These are phyloP conservation scores for Hydrozoanthus tunicans DNA, from an alignment of 64 coral and sea anemone species.

Conservation along the genomic window DNA sequence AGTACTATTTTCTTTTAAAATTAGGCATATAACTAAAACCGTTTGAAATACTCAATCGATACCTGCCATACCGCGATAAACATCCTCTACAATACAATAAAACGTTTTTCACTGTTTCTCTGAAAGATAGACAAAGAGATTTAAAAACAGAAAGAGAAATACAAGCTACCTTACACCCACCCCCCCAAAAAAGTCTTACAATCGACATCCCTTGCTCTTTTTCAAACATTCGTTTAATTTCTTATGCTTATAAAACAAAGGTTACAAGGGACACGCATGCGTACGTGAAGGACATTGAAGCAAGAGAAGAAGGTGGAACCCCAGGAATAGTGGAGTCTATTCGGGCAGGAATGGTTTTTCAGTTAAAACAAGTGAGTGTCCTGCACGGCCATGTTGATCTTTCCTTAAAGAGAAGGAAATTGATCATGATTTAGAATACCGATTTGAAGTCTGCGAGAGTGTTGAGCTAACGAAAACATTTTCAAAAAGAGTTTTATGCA, in stretches of 20 bases:
- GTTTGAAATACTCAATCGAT: too few species aligned
- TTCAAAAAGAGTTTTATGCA: too few species aligned
- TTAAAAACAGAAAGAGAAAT: too few species aligned
- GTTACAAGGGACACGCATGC: slow-evolving; percentile 91
- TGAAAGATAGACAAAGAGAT: too few species aligned
- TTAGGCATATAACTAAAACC: too few species aligned
- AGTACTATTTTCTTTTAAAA: too few species aligned
- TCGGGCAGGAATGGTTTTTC: slow-evolving; percentile 95
- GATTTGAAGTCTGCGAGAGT: too few species aligned
- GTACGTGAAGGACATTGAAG: slow-evolving; percentile 94
- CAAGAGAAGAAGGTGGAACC: slow-evolving; percentile 95
- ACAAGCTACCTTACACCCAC: too few species aligned
- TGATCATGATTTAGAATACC: not conserved
- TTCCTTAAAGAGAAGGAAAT: not conserved
- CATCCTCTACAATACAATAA: too few species aligned
- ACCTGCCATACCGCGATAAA: too few species aligned
- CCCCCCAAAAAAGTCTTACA: not conserved
- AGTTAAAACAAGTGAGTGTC: slow-evolving; percentile 86
- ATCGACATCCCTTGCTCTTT: not conserved
- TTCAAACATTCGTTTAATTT: not conserved
- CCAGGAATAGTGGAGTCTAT: slow-evolving; percentile 98
- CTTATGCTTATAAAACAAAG: not conserved
- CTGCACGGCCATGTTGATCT: not conserved
- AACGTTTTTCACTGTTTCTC: too few species aligned
- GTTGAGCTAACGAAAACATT: too few species aligned